Percentiles rank a stretch among this genome's conserved stretches.
Conservation (phyloP, 92 coral and sea anemone genomes). For the Pocillopora grandis region DNA sequence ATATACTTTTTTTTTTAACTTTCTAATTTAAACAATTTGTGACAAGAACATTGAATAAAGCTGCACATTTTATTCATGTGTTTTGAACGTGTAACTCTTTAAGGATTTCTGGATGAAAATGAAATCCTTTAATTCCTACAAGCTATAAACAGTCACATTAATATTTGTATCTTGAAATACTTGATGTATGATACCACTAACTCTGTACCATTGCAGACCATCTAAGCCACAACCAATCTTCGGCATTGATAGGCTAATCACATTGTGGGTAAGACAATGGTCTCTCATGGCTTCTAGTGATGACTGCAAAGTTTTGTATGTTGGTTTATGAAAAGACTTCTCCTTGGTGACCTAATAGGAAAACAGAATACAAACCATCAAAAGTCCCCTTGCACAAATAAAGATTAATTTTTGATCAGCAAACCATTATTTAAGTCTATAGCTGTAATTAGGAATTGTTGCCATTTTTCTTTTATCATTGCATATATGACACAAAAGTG, state of each 20-base stretch:
- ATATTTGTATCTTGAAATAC: conserved; percentile 69
- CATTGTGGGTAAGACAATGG: conserved; percentile 66
- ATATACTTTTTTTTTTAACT: too few species aligned
- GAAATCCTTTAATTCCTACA: conserved; percentile 21
- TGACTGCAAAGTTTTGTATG: conserved; percentile 61
- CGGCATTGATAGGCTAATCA: conserved; percentile 83
- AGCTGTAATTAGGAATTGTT: too few species aligned
- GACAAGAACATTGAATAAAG: too few species aligned
- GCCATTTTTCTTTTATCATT: too few species aligned
- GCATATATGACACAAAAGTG: too few species aligned
- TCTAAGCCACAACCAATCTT: conserved; percentile 95
- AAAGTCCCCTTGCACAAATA: too few species aligned
- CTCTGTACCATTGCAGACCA: conserved; percentile 78
- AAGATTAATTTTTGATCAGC: too few species aligned
- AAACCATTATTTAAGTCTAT: too few species aligned
- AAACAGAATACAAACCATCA: neutral
- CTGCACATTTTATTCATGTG: too few species aligned
- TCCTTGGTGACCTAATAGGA: conserved; percentile 78
- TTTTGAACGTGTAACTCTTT: too few species aligned
- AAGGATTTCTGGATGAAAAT: neutral
- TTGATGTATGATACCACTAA: conserved; percentile 54
- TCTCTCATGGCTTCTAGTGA: conserved; percentile 76
- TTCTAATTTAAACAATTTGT: too few species aligned
- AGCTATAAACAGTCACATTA: conserved; percentile 65
- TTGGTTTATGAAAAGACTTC: conserved; percentile 85